Conservation (phyloP, 1,140 invertebrate genomes). For the Drosophila aff. region DNA sequence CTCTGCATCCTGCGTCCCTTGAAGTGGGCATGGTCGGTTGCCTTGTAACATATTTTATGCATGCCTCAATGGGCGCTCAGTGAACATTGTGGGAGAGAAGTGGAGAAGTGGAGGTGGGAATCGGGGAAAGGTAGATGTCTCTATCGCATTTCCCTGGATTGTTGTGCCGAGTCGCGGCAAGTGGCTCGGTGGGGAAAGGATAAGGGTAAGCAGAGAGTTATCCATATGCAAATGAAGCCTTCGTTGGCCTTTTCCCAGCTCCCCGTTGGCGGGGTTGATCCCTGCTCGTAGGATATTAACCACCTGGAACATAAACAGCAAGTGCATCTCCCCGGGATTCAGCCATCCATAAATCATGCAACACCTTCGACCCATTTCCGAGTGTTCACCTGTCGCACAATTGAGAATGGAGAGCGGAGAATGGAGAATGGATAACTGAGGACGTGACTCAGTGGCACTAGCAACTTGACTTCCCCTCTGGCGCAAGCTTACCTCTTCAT, state of each 20-base stretch:
- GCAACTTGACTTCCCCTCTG: slow-evolving; percentile 28
- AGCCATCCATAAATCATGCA: slow-evolving; percentile 49
- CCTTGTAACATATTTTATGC: slow-evolving; percentile 69
- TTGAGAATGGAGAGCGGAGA: slow-evolving; percentile 8
- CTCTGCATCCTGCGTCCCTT: slow-evolving; percentile 4
- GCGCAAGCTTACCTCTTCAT: slow-evolving; percentile 16
- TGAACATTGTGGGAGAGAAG: slow-evolving; percentile 43
- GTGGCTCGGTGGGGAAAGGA: slow-evolving; percentile 1
- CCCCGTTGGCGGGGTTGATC: not conserved
- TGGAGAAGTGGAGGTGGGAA: not conserved
- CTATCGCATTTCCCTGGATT: slow-evolving; percentile 40
- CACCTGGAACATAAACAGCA: slow-evolving; percentile 45
- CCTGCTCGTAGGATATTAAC: slow-evolving; percentile 29
- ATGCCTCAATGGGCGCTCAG: slow-evolving; percentile 54
- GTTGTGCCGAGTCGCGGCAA: slow-evolving; percentile 33
- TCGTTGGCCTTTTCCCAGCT: slow-evolving; percentile 20
- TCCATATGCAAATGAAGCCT: slow-evolving; percentile 41
- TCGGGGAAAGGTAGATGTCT: slow-evolving; percentile 42
- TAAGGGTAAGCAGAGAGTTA: not conserved
- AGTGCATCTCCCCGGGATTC: slow-evolving; percentile 35
- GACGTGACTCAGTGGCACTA: slow-evolving; percentile 47
- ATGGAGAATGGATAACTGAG: slow-evolving; percentile 8
- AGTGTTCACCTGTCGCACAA: slow-evolving; percentile 42
- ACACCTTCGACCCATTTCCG: slow-evolving; percentile 51
- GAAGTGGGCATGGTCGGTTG: slow-evolving; percentile 36